A percentile compares a stretch with the other conserved stretches of the same genome.
phyloP scores from a whole-genome alignment of 1,140 invertebrate species.

The Papilio dardanus region DNA sequence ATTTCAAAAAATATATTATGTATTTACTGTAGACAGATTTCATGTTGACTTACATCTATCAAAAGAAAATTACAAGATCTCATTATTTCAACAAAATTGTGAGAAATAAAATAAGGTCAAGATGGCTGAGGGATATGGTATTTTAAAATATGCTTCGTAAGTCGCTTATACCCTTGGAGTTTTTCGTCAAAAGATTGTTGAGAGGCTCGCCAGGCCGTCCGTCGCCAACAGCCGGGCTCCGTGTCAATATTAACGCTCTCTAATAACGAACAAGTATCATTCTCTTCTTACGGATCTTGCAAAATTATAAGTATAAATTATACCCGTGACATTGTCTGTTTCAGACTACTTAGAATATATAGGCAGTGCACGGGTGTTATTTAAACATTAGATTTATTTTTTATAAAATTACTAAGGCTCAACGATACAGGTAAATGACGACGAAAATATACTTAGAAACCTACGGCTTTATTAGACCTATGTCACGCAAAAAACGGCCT shows the following conservation, averaged over 20 bases:
- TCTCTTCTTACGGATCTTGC: constrained; percentile 37
- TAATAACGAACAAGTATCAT: constrained; percentile 40
- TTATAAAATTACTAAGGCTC: no score
- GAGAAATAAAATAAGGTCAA: constrained; percentile 41
- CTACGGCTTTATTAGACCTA: no score
- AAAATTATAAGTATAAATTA: constrained; percentile 9
- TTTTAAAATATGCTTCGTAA: constrained; percentile 48
- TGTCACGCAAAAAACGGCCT: no score
- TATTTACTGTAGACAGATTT: background rate
- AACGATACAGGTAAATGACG: no score
- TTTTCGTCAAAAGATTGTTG: constrained; percentile 20
- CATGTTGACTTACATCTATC: background rate
- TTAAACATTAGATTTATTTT: no score
- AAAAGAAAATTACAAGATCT: background rate
- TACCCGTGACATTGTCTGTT: background rate
- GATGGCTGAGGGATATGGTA: constrained; percentile 34
- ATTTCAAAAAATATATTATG: no score
- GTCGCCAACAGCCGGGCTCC: constrained; percentile 49
- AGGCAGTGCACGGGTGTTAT: no score
- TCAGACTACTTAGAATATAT: no score
- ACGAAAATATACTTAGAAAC: no score
- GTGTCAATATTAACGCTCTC: constrained; percentile 61
- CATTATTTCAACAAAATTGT: constrained; percentile 30
- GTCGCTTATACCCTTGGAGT: constrained; percentile 43
- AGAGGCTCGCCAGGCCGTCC: constrained; percentile 48